Evolutionary conservation across 2,113 vertebrate species (phyloP).

Genomic region (Gadus macrocephalus): DNA sequence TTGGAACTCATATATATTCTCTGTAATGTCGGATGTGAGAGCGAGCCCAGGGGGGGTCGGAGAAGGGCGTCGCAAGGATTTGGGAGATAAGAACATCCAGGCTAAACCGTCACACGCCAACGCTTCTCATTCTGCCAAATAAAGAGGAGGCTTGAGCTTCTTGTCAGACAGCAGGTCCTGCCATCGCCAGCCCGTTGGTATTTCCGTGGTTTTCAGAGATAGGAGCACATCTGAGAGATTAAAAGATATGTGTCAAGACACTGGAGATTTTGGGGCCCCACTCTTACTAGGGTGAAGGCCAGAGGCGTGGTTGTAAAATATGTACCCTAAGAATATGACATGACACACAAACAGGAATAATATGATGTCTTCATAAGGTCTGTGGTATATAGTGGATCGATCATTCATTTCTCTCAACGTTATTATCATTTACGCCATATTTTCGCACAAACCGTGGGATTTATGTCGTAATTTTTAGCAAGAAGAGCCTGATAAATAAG

Average conservation of each 20-base stretch:
- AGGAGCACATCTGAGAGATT: constrained; percentile 42
- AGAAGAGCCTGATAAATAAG: too few species aligned
- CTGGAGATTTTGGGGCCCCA: constrained; percentile 29
- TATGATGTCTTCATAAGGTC: background rate
- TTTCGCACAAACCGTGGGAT: too few species aligned
- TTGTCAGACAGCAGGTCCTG: background rate
- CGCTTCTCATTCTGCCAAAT: background rate
- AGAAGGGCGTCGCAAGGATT: background rate
- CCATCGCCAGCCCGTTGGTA: background rate
- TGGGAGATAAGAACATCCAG: constrained; percentile 19
- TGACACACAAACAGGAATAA: constrained; percentile 22
- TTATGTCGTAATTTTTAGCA: too few species aligned
- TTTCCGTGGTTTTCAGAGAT: constrained; percentile 15
- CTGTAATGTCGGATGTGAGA: background rate
- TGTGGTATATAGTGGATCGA: background rate
- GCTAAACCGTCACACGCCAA: constrained; percentile 14
- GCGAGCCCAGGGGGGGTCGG: background rate
- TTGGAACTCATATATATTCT: too few species aligned
- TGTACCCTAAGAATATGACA: constrained; percentile 38
- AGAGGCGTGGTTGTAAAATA: constrained; percentile 40
- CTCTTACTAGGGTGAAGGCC: constrained; percentile 31
- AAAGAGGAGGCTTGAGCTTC: constrained; percentile 9
- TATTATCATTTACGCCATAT: constrained; percentile 1
- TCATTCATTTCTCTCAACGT: constrained; percentile 10
- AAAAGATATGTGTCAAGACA: constrained; percentile 53